Conservation (phyloP, 2,113 vertebrate genomes). For the Halcyon senegalensis region DNA sequence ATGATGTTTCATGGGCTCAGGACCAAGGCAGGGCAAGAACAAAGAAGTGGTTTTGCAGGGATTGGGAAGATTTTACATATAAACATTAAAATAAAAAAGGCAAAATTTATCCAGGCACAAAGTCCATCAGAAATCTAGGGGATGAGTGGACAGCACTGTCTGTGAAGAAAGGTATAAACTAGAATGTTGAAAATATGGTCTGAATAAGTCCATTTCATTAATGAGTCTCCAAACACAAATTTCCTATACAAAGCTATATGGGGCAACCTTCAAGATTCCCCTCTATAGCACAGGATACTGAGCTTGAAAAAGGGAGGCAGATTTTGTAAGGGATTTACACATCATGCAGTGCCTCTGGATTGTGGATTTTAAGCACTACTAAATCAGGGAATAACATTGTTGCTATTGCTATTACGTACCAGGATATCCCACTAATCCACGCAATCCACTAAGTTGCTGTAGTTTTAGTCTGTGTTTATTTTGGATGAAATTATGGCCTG, state of each 20-base stretch:
- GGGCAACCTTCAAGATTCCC: background rate
- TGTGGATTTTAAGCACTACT: conserved; percentile 49
- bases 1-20: background rate
- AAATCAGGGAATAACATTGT: conserved; percentile 25
- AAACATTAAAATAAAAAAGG: background rate
- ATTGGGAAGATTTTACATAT: background rate
- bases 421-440: conserved; percentile 43
- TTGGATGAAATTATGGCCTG: conserved; percentile 27
- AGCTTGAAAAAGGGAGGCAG: background rate
- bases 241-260: background rate
- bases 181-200: background rate
- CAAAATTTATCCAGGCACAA: background rate
- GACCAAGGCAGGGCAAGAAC: background rate
- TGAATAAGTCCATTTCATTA: background rate
- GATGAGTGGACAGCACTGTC: background rate
- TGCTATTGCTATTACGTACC: conserved; percentile 28
- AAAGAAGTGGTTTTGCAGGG: background rate
- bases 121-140: background rate
- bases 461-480: conserved; percentile 32
- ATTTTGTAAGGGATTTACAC: conserved; percentile 40
- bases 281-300: background rate
- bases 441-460: conserved; percentile 25
- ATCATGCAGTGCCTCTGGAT: conserved; percentile 13
- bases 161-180: background rate
- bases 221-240: background rate